These are phyloP conservation scores for Decapterus maruadsi DNA, from an alignment of 2,797 vertebrate species.

Conservation along the genomic window DNA sequence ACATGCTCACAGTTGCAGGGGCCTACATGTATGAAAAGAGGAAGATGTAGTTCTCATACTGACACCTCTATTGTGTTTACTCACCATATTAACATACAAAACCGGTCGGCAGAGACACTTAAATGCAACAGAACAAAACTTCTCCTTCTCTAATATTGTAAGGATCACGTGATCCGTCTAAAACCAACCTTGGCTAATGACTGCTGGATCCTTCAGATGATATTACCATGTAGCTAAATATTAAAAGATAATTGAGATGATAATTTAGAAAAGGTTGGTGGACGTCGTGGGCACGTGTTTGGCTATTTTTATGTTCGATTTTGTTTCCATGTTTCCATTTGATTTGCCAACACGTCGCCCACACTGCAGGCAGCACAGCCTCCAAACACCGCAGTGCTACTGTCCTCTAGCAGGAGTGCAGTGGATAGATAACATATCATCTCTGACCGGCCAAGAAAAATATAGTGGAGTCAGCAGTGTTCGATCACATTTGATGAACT, in stretches of 20 bases:
- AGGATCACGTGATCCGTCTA: background rate
- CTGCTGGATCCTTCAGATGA: background rate
- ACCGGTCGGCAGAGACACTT: background rate
- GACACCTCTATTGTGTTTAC: background rate
- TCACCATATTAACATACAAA: background rate
- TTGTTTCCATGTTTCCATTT: slow-evolving; percentile 15
- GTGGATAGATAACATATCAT: background rate
- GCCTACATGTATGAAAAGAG: background rate
- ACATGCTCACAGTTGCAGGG: too few relatives aligned
- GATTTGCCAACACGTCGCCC: slow-evolving; percentile 22
- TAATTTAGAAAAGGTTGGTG: background rate
- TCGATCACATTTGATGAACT: background rate
- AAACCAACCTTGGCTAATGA: background rate
- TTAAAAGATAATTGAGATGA: background rate
- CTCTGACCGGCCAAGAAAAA: background rate
- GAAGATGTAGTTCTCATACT: background rate
- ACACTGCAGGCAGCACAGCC: slow-evolving; percentile 19
- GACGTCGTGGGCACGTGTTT: background rate
- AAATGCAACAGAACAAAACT: background rate
- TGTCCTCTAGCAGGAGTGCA: slow-evolving; percentile 8
- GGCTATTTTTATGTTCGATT: slow-evolving; percentile 22
- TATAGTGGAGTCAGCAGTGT: background rate
- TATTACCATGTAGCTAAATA: background rate
- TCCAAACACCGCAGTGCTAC: slow-evolving; percentile 26
- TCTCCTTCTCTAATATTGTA: background rate